Evolutionary conservation across 2,797 vertebrate genomes (phyloP).

Genomic region (Pangasius krempfi): DNA sequence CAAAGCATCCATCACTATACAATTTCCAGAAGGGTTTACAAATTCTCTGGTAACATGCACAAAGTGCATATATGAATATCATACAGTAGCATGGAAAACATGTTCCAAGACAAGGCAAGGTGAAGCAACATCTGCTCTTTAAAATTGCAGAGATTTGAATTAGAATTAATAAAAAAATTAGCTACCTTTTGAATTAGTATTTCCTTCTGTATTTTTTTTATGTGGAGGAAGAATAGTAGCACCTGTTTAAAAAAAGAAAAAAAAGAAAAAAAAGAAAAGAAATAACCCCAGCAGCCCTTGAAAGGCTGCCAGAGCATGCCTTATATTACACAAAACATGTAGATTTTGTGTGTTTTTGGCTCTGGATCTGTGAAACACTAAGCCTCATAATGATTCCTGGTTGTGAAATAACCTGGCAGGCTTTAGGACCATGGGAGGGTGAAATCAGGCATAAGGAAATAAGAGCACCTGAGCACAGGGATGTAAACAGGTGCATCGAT

Average conservation of each 20-base stretch:
- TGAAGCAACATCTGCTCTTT: not conserved
- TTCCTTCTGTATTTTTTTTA: not conserved
- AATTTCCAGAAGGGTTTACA: not conserved
- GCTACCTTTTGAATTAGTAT: no score
- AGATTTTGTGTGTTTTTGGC: not conserved
- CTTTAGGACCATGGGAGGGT: conserved; percentile 44
- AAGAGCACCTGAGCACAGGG: conserved; percentile 45
- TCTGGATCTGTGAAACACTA: not conserved
- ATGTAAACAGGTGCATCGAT: conserved; percentile 57
- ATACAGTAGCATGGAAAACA: not conserved
- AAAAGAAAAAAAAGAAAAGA: not conserved
- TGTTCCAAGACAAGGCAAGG: not conserved
- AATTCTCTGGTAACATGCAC: not conserved
- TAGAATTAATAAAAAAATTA: not conserved
- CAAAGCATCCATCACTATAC: not conserved
- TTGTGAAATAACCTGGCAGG: not conserved
- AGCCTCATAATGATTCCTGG: not conserved
- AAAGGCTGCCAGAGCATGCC: not conserved
- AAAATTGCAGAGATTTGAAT: not conserved
- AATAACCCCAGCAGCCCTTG: not conserved
- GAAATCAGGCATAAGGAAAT: conserved; percentile 39
- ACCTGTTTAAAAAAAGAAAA: not conserved
- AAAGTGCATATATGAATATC: not conserved
- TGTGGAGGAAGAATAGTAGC: not conserved
- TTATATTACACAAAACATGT: not conserved